These are phyloP conservation scores for Raja brachyura DNA, from an alignment of 2,113 vertebrate species.

Conservation along the genomic window DNA sequence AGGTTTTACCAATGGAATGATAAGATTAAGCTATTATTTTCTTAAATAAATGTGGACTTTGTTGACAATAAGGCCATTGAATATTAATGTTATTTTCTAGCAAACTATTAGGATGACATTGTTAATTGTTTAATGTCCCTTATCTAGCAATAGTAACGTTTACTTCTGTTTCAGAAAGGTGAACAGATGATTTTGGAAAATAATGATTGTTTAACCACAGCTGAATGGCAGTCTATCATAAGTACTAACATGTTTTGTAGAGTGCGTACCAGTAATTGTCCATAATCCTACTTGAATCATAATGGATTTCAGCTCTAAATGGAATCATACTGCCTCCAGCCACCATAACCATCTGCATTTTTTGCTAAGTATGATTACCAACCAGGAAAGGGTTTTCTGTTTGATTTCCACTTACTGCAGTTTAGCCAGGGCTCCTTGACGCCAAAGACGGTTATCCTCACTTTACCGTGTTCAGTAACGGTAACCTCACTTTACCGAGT, in stretches of 20 bases:
- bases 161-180: constrained; percentile 58
- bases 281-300: not conserved
- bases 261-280: not conserved
- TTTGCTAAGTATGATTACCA: too few relatives aligned
- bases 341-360: too few relatives aligned
- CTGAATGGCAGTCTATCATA: constrained; percentile 53
- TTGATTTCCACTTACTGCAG: too few relatives aligned
- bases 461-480: too few relatives aligned
- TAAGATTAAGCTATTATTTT: not conserved
- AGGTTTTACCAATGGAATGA: not conserved
- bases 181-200: constrained; percentile 43
- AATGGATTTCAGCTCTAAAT: not conserved
- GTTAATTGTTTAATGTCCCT: not conserved
- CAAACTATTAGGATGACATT: not conserved
- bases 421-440: too few relatives aligned
- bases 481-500: too few relatives aligned
- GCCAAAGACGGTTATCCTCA: too few relatives aligned
- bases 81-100: not conserved
- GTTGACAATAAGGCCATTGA: not conserved
- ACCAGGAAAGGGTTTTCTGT: too few relatives aligned
- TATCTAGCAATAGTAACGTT: constrained; percentile 42
- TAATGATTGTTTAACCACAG: constrained; percentile 45
- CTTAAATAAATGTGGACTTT: not conserved
- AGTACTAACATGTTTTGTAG: constrained; percentile 46
- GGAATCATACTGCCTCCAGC: not conserved